A percentile compares a stretch with the other conserved stretches of the same genome.
phyloP scores from a whole-genome alignment of 2,797 vertebrate species.

The Catostomus latipinnis region DNA sequence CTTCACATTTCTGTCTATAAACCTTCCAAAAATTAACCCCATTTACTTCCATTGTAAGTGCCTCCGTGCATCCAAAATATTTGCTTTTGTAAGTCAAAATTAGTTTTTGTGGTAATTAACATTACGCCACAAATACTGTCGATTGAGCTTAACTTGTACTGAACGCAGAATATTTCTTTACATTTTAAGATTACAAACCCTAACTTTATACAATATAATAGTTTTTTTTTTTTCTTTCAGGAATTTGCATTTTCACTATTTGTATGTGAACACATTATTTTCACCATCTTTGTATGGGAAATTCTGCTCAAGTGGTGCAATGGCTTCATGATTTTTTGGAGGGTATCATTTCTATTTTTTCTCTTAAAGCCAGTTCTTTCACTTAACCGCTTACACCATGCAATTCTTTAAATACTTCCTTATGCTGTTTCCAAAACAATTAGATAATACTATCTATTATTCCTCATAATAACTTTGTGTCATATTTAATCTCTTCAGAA shows the following conservation, averaged over 20 bases:
- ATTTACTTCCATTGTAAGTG: too few species aligned
- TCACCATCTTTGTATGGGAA: conserved; percentile 41
- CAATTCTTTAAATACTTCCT: not conserved
- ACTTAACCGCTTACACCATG: not conserved
- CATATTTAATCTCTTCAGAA: not conserved
- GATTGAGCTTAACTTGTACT: too few species aligned
- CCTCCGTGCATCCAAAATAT: too few species aligned
- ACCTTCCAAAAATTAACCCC: too few species aligned
- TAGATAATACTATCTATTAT: too few species aligned
- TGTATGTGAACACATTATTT: conserved; percentile 39
- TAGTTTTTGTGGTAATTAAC: too few species aligned
- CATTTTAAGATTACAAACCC: not conserved
- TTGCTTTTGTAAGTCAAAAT: too few species aligned
- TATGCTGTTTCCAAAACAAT: not conserved
- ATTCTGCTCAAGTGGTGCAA: conserved; percentile 43
- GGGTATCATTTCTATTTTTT: too few species aligned
- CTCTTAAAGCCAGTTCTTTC: not conserved
- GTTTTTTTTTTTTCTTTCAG: conserved; percentile 24
- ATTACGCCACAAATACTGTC: too few species aligned
- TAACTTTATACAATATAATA: not conserved
- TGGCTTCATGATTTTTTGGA: conserved; percentile 47
- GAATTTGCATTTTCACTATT: conserved; percentile 22
- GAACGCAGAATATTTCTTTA: too few species aligned
- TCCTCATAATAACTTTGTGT: too few species aligned
- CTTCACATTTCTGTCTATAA: too few species aligned